Evolutionary conservation across 2,797 vertebrate species (phyloP), one percentile per base, ranked within the genome.

Genomic region (Leuciscus waleckii): DNA sequence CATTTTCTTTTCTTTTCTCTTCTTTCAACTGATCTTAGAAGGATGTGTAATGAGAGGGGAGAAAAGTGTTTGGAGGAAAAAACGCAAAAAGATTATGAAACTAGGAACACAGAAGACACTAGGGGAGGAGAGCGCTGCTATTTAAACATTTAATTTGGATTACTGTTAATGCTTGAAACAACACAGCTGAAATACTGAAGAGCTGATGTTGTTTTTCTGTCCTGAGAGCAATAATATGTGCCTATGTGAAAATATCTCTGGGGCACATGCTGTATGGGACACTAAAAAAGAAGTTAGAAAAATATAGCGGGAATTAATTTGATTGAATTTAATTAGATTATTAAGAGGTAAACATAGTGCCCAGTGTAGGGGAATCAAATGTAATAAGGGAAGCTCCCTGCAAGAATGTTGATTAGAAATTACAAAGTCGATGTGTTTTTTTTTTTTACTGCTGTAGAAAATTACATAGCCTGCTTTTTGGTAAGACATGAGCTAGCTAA

Each of bases 81-180:
- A 21, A 51, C 35, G 0, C 73, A 54, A 67, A 76, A 76, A 46
- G 74, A 76, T 83, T 68, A 83, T 67, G 41, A 63, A 63, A 54
- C 71, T 54, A 46, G 61, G 65, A 79, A 79, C n/a, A 69, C 74
- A 56, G 61, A 56, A 77, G 19, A 37, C 41, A 78, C 80, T 26
- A 82, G 13, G n/a, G 29, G 51, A 79, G 35, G 77, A 74, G 51
- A 37, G n/a, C 37, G n/a, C 58, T 80, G 80, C 84, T 51, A 23
- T 61, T 84, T 79, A 87, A 87, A 81, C 78, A 84, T 63, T 84
- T 58, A 37, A 82, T 77, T 78, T 76, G 76, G 54, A 79, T 65
- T 58, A 35, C 46, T 77, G 63, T 68, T 71, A 75, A 77, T 74
- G 73, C 70, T 79, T 63, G 70, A 81, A 76, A 84, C 61, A 32